Percentiles rank a stretch among this genome's conserved stretches.
Conservation (phyloP, 2,797 vertebrate genomes). For the Poeciliopsis gracilis region DNA sequence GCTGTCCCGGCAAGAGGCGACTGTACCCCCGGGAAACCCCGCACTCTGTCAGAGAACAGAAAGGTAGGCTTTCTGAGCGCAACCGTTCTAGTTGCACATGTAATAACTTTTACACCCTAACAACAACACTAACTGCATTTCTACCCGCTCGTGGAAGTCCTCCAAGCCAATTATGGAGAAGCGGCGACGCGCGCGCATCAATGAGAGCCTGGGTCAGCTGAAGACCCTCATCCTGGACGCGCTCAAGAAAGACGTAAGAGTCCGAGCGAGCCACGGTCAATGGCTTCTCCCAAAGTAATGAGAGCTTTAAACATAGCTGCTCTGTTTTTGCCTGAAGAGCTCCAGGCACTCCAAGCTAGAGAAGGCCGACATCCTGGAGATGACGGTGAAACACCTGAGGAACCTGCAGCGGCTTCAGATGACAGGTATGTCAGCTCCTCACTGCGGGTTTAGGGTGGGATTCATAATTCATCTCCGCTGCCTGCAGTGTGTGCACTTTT, state of each 20-base stretch:
- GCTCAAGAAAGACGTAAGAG: conserved; percentile 90
- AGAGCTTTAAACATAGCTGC: not conserved
- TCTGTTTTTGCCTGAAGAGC: conserved; percentile 75
- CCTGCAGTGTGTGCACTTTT: not conserved
- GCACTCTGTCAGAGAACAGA: conserved; percentile 84
- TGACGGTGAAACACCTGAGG: conserved; percentile 96
- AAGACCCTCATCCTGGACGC: conserved; percentile 91
- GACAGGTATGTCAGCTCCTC: conserved; percentile 76
- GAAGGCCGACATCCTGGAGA: conserved; percentile 96
- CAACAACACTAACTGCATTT: not conserved
- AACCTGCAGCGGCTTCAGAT: conserved; percentile 92
- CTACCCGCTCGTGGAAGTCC: conserved; percentile 71
- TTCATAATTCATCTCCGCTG: not conserved
- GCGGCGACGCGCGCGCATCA: conserved; percentile 86
- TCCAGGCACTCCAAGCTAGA: conserved; percentile 96
- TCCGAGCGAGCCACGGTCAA: not conserved
- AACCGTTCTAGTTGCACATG: not conserved
- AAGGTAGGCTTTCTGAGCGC: conserved; percentile 73
- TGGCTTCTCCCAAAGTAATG: not conserved
- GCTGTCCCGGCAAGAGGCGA: conserved; percentile 83
- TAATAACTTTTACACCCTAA: not conserved
- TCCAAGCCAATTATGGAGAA: conserved; percentile 95
- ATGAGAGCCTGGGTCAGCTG: conserved; percentile 89
- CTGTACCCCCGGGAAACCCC: conserved; percentile 85
- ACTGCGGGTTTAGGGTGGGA: not conserved